Base-by-base conservation (phyloP, 2,113 vertebrate species). In the Telmatochromis sp. region DNA sequence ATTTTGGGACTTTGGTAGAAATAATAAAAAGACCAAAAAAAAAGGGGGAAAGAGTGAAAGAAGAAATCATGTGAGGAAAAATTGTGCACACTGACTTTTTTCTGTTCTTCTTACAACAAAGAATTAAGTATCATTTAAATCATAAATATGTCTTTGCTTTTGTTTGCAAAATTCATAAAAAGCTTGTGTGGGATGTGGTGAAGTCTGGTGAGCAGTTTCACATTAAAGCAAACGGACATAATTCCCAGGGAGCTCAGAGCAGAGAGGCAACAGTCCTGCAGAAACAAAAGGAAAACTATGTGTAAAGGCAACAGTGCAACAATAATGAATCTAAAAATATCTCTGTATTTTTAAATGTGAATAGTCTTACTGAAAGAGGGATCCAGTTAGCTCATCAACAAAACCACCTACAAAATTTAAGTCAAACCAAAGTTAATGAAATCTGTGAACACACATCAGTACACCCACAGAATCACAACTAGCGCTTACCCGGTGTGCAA, bases 401-500 rank as follows among this genome's bases (percentile, higher is more conserved):
- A 97, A 83, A 75, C 97, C 96, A 51, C 97, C 97, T 97, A 31
- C 2, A 60, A 33, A 55, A 19, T n/a, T 82, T 73, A 28, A 7
- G 7, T 23, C 13, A 82, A 2, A n/a, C 15, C 23, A 4, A 75
- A 28, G 42, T 75, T 75, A 47, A 28, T 28, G 0, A 4, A 54
- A 54, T 15, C 19, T 26, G 9, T 23, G 23, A 37, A 57, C 3
- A 13, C 33, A 51, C 3, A 65, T 3, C 33, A 10, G 11, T 13
- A 4, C 11, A 14, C 7, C 7, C 19, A 21, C 4, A 31, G 19
- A 54, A 9, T 0, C 9, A 31, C 8, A 31, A 9, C 8, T n/a
- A 79, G 11, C 50, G 3, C 6, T 94, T 91, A 98, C 97, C 97
- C 55, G 97, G 97, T 5, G 96, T 88, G 93, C 97, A 98, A 83